These are phyloP conservation scores for Megaleporinus macrocephalus DNA, from an alignment of 2,113 vertebrate genomes.

Conservation along the genomic window DNA sequence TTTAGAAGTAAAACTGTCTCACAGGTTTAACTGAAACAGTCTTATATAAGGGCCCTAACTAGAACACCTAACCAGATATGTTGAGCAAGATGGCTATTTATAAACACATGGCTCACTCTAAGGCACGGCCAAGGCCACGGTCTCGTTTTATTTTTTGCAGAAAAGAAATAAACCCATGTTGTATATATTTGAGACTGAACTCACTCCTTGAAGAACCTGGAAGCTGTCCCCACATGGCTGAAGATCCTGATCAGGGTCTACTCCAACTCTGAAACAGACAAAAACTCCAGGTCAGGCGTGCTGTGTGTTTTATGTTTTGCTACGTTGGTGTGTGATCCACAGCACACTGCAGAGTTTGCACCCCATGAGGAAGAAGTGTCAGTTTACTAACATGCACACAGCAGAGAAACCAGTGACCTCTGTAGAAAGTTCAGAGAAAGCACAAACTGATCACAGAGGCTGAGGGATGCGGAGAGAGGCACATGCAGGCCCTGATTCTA, in stretches of 20 bases:
- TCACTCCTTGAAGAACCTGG: constrained; percentile 97
- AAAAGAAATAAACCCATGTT: neutral
- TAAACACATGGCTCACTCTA: neutral
- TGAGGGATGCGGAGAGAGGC: neutral
- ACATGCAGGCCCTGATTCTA: neutral
- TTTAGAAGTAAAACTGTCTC: neutral
- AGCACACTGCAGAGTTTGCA: too few relatives aligned
- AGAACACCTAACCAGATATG: neutral
- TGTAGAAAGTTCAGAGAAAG: neutral
- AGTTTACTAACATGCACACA: too few relatives aligned
- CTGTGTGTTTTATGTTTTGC: neutral
- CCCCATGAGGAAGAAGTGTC: too few relatives aligned
- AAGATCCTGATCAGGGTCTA: constrained; percentile 94
- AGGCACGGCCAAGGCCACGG: neutral
- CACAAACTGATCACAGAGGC: neutral
- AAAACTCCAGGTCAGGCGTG: neutral
- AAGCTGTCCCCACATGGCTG: constrained; percentile 91
- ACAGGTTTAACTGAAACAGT: too few relatives aligned
- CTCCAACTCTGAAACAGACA: constrained; percentile 88
- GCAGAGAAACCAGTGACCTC: neutral
- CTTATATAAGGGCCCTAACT: too few relatives aligned
- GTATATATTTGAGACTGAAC: constrained; percentile 55
- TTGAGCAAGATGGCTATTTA: neutral
- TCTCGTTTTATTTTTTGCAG: neutral
- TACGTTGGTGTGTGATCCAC: too few relatives aligned